Base-by-base conservation (phyloP, 2,113 vertebrate genomes). In the Cyprinodon variegatus region DNA sequence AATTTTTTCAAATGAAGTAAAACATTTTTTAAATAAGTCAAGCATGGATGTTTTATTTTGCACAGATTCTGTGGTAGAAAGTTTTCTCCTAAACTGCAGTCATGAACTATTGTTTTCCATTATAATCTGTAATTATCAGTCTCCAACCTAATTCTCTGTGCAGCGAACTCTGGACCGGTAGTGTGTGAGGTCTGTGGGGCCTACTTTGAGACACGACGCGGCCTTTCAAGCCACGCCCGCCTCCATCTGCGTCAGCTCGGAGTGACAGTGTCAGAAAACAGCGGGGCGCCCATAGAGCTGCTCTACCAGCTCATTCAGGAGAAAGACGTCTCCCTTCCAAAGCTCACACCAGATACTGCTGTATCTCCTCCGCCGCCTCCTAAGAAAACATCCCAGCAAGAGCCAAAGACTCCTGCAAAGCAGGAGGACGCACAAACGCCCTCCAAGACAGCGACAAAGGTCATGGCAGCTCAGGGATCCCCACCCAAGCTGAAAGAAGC, bases 211-310 rank as follows among this genome's bases (percentile, higher is more conserved):
- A 95, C 96, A 1, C 95, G 96, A 45, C 95, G 96, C 65, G 97
- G 97, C 7, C 92, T 98, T 1, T 97, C 97, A 61, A 98, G 96
- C 91, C 97, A 98, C 0, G 96, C 96, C 0, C 95, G 97, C 9
- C 96, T 95, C 65, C 97, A 98, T 87, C 95, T 98, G 3, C 94
- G 96, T 2, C 96, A 97, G 86, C 95, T 98, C 0, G 97, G 97
- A 1, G 96, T 98, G 36, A 94, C 95, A 0, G 82, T 95, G 76
- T 97, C 96, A 0, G 96, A 98, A 77, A 97, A 94, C 91, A 97
- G 96, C 4, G 96, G 96, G 0, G 96, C 96, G 38, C 96, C 97
- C 73, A 97, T 98, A 62, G 95, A 96, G 77, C 90, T 98, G 41
- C 95, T 98, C 71, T 97, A 96, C 53, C 94, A 96, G 88, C 94